Conservation (phyloP, 2,888 invertebrate genomes). For the Odontocerum albicorne region DNA sequence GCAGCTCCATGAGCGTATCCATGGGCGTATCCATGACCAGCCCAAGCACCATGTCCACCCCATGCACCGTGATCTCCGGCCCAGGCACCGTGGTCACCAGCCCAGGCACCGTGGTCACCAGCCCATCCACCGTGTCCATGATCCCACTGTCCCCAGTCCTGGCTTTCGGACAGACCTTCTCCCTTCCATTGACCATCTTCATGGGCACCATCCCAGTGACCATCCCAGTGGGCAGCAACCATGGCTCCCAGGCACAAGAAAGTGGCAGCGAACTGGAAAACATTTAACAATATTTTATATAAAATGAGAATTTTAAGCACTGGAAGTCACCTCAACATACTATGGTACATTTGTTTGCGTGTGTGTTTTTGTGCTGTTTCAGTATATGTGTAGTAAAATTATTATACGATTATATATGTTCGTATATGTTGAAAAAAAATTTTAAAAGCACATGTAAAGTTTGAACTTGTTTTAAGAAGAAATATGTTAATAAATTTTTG, state of each 20-base stretch:
- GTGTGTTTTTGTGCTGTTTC: too few species aligned
- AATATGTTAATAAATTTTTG: too few species aligned
- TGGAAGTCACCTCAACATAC: too few species aligned
- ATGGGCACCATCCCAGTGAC: slow-evolving; percentile 53
- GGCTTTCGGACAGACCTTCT: slow-evolving; percentile 43
- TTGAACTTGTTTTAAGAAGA: too few species aligned
- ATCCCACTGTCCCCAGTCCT: slow-evolving; percentile 24
- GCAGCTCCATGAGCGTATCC: slow-evolving; percentile 30
- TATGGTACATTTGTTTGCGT: too few species aligned
- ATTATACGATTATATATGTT: too few species aligned
- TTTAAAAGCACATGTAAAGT: too few species aligned
- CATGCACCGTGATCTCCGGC: slow-evolving; percentile 13
- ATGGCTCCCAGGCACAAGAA: slow-evolving; percentile 30
- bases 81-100: slow-evolving; percentile 10
- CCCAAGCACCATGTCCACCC: slow-evolving; percentile 16
- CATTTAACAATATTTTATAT: too few species aligned
- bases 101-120: slow-evolving; percentile 8
- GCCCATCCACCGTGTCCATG: slow-evolving; percentile 19
- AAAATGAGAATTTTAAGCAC: too few species aligned
- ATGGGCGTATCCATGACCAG: slow-evolving; percentile 1
- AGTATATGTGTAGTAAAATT: too few species aligned
- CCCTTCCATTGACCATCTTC: slow-evolving; percentile 54
- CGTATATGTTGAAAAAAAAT: too few species aligned
- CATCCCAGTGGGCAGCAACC: slow-evolving; percentile 35
- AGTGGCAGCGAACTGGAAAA: slow-evolving; percentile 26